Evolutionary conservation across 2,888 invertebrate genomes (phyloP), one percentile per base, ranked within the genome.

Genomic region (Andrena hattorfiana): DNA sequence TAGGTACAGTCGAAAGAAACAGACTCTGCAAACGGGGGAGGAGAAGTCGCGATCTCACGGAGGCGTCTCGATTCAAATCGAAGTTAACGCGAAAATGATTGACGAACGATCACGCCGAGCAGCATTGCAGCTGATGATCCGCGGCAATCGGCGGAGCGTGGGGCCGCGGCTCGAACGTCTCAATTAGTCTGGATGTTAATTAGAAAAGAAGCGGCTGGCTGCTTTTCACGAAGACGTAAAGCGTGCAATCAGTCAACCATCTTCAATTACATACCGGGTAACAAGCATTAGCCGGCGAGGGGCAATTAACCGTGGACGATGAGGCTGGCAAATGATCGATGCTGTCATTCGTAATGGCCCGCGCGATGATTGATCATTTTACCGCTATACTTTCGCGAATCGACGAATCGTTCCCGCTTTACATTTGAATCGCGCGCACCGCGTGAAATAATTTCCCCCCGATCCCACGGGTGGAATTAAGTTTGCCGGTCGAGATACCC

Each of bases 311-410:
- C 35, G 76, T 79, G 70, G 66, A 71, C 75, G 67, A 83, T 78
- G 74, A 70, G 62, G 67, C 72, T 85, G 79, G 87, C 87, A 85
- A 85, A 77, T 87, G 83, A 80, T 86, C 66, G 81, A 72, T 83
- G 73, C 62, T 73, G 79, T 62, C 68, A 74, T 64, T 77, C 83
- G 66, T 77, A 75, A 82, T 82, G 76, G 60, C 72, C 70, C 71
- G 49, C 49, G 28, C 35, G 28, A 68, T 87, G 82, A 86, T 83
- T 75, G 79, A 87, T 87, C 74, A 68, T 82, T 72, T 16, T 26
- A 5, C 49, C 16, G 20, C 54, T 5, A 77, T 16, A 82, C 83
- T 75, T 85, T 68, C 72, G 69, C 71, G 49, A 49, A 71, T 72
- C 35, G 56, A 72, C 35, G 54, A 73, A 42, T 63, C 13, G 20